These are phyloP conservation scores for Sesamia inferens DNA, from an alignment of 2,888 invertebrate genomes.

Conservation along the genomic window DNA sequence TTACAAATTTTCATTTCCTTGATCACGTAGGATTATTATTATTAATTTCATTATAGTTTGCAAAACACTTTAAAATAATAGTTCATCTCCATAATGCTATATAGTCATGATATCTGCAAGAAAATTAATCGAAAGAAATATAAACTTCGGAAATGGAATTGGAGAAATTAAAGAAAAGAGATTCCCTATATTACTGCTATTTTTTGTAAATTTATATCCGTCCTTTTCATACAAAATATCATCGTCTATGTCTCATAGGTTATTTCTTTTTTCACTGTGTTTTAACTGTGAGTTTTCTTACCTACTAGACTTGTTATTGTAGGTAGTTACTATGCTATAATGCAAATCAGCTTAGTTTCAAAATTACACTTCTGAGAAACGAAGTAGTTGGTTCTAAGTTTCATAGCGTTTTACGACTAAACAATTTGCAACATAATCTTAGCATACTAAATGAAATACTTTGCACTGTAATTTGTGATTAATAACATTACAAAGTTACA, in stretches of 20 bases:
- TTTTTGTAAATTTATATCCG: background rate
- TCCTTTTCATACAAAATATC: background rate
- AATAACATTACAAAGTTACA: background rate
- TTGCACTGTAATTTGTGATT: background rate
- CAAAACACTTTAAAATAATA: background rate
- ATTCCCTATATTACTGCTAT: background rate
- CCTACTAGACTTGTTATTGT: background rate
- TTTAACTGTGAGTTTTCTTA: too few species aligned
- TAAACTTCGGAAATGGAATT: constrained; percentile 25
- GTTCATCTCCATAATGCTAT: background rate
- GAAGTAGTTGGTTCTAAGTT: constrained; percentile 39
- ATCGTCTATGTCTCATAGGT: background rate
- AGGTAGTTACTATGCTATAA: constrained; percentile 14
- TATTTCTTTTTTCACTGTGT: background rate
- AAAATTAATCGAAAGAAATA: background rate
- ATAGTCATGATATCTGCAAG: background rate
- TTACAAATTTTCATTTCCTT: too few species aligned
- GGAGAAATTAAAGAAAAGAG: background rate
- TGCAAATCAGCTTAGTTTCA: constrained; percentile 49
- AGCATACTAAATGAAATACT: constrained; percentile 18
- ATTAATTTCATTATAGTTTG: too few species aligned
- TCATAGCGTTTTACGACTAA: constrained; percentile 43
- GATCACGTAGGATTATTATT: too few species aligned
- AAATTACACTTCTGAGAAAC: constrained; percentile 48
- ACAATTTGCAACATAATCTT: constrained; percentile 36